Base-by-base conservation (phyloP, 2,797 vertebrate species). In the Kryptolebias ocellatus region DNA sequence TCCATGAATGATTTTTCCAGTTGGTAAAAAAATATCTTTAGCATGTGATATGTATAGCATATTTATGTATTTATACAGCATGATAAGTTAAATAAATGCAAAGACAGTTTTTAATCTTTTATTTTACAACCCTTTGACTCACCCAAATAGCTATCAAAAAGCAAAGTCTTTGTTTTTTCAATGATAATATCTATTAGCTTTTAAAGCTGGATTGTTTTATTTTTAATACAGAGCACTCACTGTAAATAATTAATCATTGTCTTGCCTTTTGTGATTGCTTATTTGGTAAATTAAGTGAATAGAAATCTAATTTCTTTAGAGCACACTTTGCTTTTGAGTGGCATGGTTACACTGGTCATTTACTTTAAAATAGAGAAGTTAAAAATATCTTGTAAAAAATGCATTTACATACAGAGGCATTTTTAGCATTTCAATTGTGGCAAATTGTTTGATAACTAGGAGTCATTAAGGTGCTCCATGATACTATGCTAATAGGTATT, bases 401-500 rank as follows among this genome's bases (percentile, higher is more conserved):
- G 18, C 49, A 24, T 12, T 3, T 24, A 24, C 16, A 46, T 10
- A 37, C 45, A 46, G 20, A 24, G 20, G 20, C 20, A 24, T 24
- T n/a, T 46, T 46, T 17, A 14, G 18, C 49, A 51, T 51, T 55
- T 47, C 47, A 67, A 79, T 72, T 64, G 29, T 76, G 64, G 10
- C 34, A 66, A 68, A 79, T 54, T 80, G 55, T 69, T 39, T 74
- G 55, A 51, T 60, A 51, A 70, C 74, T 63, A 49, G 70, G 57
- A 66, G 64, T 72, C 70, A 18, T 80, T 54, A 11, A 53, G 51
- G 55, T 74, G 50, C 73, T 70, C 63, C 55, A 39, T 62, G 63
- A 67, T 68, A 72, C 64, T 56, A 62, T 60, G 47, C 67, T 74
- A 84, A 59, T 66, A 73, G 72, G 37, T 24, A 29, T 69, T 83